A percentile compares a stretch with the other conserved stretches of the same genome.
These are phyloP conservation scores for Malurus cyaneus DNA, from an alignment of 2,113 vertebrate species.

Conservation along the genomic window DNA sequence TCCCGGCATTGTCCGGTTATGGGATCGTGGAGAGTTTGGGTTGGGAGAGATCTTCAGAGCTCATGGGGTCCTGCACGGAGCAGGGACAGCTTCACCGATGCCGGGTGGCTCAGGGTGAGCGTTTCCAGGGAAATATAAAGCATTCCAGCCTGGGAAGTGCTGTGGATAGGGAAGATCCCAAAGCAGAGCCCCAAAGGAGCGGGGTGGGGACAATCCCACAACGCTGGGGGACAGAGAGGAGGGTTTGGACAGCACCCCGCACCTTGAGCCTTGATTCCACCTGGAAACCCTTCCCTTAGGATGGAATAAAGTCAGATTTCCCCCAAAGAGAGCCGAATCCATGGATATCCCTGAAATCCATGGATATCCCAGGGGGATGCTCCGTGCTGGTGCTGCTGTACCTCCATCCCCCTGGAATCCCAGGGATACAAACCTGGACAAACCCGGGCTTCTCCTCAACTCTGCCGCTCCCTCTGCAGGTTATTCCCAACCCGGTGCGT, in stretches of 20 bases:
- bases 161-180: rapidly evolving
- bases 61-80: neutral
- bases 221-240: neutral
- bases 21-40: neutral
- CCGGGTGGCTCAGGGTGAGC: rapidly evolving
- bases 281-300: neutral
- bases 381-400: rapidly evolving
- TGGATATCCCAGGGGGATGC: neutral
- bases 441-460: neutral
- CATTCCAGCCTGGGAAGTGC: neutral
- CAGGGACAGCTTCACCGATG: neutral
- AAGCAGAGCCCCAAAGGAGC: neutral
- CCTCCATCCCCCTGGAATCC: neutral
- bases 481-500: neutral
- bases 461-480: neutral
- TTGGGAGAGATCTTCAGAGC: neutral
- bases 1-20: neutral
- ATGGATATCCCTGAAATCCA: rapidly evolving
- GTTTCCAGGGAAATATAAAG: rapidly evolving
- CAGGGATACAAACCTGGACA: neutral
- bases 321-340: neutral
- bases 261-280: neutral
- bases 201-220: too few species aligned
- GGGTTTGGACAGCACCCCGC: rapidly evolving
- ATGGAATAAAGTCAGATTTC: neutral